Evolutionary conservation across 92 coral and sea anemone genomes (phyloP).

Genomic region (Porites divaricata): DNA sequence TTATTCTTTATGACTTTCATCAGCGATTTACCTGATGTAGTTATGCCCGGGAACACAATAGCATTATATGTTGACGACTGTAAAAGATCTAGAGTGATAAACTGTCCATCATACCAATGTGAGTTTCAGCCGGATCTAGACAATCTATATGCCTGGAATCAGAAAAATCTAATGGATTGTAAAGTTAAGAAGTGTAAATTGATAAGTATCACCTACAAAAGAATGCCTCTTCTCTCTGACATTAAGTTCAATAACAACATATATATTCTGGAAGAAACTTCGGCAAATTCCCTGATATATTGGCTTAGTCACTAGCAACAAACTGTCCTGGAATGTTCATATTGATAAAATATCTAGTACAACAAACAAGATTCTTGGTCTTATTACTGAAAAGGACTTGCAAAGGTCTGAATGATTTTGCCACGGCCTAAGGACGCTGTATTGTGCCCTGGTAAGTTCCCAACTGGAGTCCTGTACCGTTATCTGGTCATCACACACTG

Average conservation of each 20-base stretch:
- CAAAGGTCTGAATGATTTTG: constrained; percentile 44
- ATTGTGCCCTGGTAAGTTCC: constrained; percentile 49
- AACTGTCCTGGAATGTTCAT: constrained; percentile 30
- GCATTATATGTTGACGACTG: constrained; percentile 31
- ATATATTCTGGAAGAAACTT: constrained; percentile 42
- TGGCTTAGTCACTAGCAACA: not conserved
- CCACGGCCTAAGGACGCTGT: constrained; percentile 44
- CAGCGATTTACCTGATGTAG: constrained; percentile 50
- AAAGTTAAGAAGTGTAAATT: too few species aligned
- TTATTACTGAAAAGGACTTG: constrained; percentile 37
- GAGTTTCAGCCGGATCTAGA: constrained; percentile 25
- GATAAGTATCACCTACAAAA: constrained; percentile 49
- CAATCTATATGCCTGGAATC: constrained; percentile 25
- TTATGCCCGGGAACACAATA: constrained; percentile 6
- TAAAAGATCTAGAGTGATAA: constrained; percentile 51
- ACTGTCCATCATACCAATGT: constrained; percentile 9
- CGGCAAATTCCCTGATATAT: not conserved
- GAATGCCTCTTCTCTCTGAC: constrained; percentile 13
- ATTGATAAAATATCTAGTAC: too few species aligned
- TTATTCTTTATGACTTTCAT: constrained; percentile 42
- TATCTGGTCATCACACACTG: constrained; percentile 46
- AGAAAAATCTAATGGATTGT: not conserved
- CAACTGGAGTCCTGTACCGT: constrained; percentile 43
- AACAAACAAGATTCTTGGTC: constrained; percentile 32
- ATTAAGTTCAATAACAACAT: constrained; percentile 8